Percentiles rank a stretch among this genome's conserved stretches.
Conservation (phyloP, 2,113 vertebrate species). For the Garra rufa region DNA sequence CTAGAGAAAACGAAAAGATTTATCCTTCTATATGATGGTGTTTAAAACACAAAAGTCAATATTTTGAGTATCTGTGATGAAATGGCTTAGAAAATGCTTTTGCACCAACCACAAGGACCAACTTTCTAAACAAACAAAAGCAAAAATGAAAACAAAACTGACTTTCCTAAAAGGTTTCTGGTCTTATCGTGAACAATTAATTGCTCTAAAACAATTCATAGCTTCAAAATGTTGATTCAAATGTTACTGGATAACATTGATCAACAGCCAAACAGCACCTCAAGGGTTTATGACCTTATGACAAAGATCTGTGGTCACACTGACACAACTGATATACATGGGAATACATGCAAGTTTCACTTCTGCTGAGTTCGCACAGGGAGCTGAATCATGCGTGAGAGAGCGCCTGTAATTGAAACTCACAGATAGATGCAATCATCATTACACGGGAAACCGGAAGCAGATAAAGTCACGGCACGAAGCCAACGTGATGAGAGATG, state of each 20-base stretch:
- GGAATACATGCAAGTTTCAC: neutral
- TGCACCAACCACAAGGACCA: neutral
- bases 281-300: neutral
- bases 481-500: neutral
- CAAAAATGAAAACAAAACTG: neutral
- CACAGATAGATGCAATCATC: constrained; percentile 17
- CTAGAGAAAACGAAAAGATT: no score
- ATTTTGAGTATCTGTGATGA: neutral
- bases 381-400: constrained; percentile 20
- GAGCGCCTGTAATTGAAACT: neutral
- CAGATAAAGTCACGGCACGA: neutral
- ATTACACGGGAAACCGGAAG: neutral
- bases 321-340: neutral
- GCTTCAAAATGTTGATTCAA: neutral
- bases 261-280: neutral
- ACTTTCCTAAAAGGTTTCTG: neutral
- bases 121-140: neutral
- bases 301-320: neutral
- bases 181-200: neutral
- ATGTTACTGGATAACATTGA: neutral
- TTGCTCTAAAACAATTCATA: neutral
- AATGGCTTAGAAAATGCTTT: neutral
- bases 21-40: neutral
- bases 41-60: neutral
- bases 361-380: constrained; percentile 23